These are phyloP conservation scores for Drosophila varians DNA, from an alignment of 1,140 invertebrate genomes.

Conservation along the genomic window DNA sequence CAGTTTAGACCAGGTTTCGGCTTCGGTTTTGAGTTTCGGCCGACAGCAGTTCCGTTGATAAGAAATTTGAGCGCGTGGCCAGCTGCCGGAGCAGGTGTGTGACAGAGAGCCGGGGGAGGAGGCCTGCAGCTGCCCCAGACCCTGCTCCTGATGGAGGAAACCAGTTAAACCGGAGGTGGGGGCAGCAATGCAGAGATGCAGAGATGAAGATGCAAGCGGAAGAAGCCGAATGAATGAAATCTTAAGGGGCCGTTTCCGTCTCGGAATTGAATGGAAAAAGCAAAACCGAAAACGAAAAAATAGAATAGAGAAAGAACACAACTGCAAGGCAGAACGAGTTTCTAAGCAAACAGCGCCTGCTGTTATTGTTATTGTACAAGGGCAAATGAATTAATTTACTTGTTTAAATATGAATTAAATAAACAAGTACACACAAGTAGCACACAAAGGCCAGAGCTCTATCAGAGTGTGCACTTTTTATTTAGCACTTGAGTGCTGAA, in stretches of 20 bases:
- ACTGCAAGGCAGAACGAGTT: conserved; percentile 38
- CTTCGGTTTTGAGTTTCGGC: conserved; percentile 26
- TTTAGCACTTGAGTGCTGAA: conserved; percentile 58
- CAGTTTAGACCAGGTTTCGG: conserved; percentile 52
- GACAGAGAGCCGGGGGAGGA: conserved; percentile 13
- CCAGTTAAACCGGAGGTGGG: conserved; percentile 69
- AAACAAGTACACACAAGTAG: conserved; percentile 48
- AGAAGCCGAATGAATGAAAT: conserved; percentile 45
- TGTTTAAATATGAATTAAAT: conserved; percentile 66
- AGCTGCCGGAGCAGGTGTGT: conserved; percentile 71
- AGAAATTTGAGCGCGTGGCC: conserved; percentile 67
- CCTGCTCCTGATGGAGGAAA: conserved; percentile 47
- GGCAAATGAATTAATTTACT: conserved; percentile 71
- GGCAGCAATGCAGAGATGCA: conserved; percentile 15
- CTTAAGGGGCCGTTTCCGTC: conserved; percentile 38
- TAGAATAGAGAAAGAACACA: conserved; percentile 22
- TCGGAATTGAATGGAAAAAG: conserved; percentile 52
- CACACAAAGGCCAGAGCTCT: conserved; percentile 36
- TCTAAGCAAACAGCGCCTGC: conserved; percentile 16
- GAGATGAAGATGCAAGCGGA: conserved; percentile 28
- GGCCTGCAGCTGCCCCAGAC: conserved; percentile 19
- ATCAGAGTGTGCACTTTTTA: conserved; percentile 33
- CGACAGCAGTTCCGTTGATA: conserved; percentile 42
- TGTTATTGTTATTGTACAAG: conserved; percentile 63
- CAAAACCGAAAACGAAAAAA: not conserved